Percentiles rank a stretch among this genome's conserved stretches.
Evolutionary conservation across 2,888 invertebrate genomes (phyloP).

Genomic region (Thumatha senex): DNA sequence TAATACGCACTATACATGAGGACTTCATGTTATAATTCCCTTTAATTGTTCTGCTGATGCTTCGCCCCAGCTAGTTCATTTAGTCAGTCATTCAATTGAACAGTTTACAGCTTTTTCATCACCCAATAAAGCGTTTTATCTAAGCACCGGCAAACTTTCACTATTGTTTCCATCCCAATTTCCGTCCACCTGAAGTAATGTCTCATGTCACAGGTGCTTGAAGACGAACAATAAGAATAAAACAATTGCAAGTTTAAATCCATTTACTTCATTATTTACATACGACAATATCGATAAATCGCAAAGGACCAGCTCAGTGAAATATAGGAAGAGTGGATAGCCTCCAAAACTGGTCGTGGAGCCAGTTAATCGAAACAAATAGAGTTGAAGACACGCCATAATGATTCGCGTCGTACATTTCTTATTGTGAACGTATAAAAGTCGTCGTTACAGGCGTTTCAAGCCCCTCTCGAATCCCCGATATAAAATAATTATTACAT

Average conservation of each 20-base stretch:
- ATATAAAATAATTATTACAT: constrained; percentile 12
- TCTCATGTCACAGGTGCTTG: constrained; percentile 19
- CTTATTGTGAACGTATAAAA: constrained; percentile 21
- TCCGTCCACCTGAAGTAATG: constrained; percentile 18
- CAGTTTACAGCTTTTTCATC: constrained; percentile 12
- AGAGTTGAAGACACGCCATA: constrained; percentile 24
- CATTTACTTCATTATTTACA: constrained; percentile 54
- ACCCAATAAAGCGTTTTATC: constrained; percentile 16
- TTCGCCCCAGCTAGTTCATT: neutral
- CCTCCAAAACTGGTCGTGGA: constrained; percentile 32
- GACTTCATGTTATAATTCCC: constrained; percentile 13
- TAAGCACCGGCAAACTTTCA: constrained; percentile 30
- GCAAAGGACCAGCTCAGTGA: constrained; percentile 33
- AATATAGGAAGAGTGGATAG: constrained; percentile 38
- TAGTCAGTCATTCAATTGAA: neutral
- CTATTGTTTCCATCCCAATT: constrained; percentile 35
- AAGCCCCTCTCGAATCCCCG: constrained; percentile 4
- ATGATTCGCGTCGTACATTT: constrained; percentile 19
- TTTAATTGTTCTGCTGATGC: constrained; percentile 37
- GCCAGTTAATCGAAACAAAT: constrained; percentile 26
- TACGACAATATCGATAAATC: constrained; percentile 47
- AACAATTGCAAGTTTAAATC: constrained; percentile 31
- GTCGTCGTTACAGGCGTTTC: constrained; percentile 18
- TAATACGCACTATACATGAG: constrained; percentile 13
- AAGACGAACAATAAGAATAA: constrained; percentile 22